phyloP scores from a whole-genome alignment of 1,140 invertebrate species.

The Leptoteleia sp. region DNA sequence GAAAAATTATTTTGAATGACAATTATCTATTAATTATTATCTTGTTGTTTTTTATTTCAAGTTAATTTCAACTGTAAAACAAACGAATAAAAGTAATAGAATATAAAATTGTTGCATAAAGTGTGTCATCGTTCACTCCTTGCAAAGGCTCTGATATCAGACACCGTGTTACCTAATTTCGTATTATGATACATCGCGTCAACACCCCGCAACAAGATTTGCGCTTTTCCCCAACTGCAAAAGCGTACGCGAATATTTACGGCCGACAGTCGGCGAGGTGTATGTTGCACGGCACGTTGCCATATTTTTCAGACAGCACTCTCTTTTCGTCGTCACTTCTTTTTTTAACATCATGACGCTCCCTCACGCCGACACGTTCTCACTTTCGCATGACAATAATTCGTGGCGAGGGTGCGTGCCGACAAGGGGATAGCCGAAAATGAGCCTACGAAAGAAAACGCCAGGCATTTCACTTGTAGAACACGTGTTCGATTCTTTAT shows the following conservation, averaged over 20 bases:
- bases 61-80: too few species aligned
- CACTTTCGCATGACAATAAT: conserved; percentile 64
- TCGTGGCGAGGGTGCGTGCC: conserved; percentile 37
- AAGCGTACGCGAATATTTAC: conserved; percentile 53
- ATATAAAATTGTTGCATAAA: too few species aligned
- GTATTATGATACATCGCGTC: conserved; percentile 24
- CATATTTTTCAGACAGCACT: conserved; percentile 53
- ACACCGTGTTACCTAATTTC: conserved; percentile 44
- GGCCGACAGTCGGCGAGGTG: conserved; percentile 34
- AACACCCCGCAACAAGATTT: conserved; percentile 47
- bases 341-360: conserved; percentile 41
- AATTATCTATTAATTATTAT: too few species aligned
- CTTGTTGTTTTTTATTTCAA: too few species aligned
- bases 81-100: too few species aligned
- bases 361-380: conserved; percentile 50
- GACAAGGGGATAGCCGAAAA: conserved; percentile 26
- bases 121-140: too few species aligned
- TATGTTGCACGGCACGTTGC: conserved; percentile 44
- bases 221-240: conserved; percentile 26
- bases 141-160: too few species aligned
- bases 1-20: too few species aligned
- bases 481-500: conserved; percentile 20
- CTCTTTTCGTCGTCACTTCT: conserved; percentile 18
- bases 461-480: conserved; percentile 15
- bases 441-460: conserved; percentile 22